These are phyloP conservation scores for Diplodus puntazzo DNA, from an alignment of 2,797 vertebrate genomes.

Conservation along the genomic window DNA sequence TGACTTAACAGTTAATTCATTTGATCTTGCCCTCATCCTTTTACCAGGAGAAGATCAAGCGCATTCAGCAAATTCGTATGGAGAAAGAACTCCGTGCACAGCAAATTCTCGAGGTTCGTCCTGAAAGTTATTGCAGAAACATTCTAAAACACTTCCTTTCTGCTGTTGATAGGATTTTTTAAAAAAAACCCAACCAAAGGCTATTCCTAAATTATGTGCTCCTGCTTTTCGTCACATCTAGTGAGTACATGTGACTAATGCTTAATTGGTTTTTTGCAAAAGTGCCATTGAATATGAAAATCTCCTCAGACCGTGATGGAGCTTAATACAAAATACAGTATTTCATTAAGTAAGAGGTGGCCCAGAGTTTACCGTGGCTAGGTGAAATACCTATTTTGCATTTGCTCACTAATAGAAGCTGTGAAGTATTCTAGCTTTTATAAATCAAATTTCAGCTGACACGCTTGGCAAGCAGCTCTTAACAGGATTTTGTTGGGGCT, in stretches of 20 bases:
- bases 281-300: constrained; percentile 78
- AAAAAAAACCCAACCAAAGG: constrained; percentile 58
- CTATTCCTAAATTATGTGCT: constrained; percentile 74
- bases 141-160: constrained; percentile 74
- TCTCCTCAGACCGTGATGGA: constrained; percentile 68
- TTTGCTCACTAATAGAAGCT: constrained; percentile 69
- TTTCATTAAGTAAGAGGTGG: constrained; percentile 75
- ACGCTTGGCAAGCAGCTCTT: constrained; percentile 76
- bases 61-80: constrained; percentile 96
- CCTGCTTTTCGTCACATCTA: constrained; percentile 69
- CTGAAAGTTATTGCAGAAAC: constrained; percentile 77
- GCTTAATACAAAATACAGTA: constrained; percentile 72
- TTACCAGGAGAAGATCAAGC: constrained; percentile 95
- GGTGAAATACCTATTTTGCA: constrained; percentile 72
- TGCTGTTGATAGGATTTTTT: constrained; percentile 73
- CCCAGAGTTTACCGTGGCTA: constrained; percentile 67
- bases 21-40: constrained; percentile 79
- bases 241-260: constrained; percentile 73
- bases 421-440: constrained; percentile 76
- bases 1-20: constrained; percentile 81
- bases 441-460: constrained; percentile 81
- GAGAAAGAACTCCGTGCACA: constrained; percentile 97
- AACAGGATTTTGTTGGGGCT: constrained; percentile 80
- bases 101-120: constrained; percentile 95
- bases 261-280: constrained; percentile 76